Percentiles rank a stretch among this genome's conserved stretches.
These are phyloP conservation scores for Epizoanthus illoricatus DNA, from an alignment of 92 coral and sea anemone genomes.

Conservation along the genomic window DNA sequence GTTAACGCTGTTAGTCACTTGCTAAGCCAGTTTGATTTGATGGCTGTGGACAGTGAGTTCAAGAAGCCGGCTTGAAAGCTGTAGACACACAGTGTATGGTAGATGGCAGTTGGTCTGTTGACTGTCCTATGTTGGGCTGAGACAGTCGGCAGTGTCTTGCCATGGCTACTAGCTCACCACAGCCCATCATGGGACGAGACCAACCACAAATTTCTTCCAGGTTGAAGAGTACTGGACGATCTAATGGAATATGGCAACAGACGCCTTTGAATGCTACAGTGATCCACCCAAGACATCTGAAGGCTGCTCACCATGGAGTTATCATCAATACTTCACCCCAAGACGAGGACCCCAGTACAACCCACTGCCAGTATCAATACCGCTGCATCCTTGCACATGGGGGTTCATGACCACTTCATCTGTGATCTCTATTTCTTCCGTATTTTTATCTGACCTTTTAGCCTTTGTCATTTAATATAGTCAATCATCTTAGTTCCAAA, in stretches of 20 bases:
- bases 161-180: background rate
- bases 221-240: constrained; percentile 38
- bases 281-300: no score
- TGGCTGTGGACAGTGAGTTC: constrained; percentile 7
- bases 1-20: constrained; percentile 10
- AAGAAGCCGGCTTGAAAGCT: constrained; percentile 10
- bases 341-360: no score
- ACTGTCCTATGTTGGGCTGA: constrained; percentile 37
- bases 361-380: no score
- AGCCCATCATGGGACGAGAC: constrained; percentile 23
- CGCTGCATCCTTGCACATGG: no score
- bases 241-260: background rate
- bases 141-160: background rate
- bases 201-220: constrained; percentile 30
- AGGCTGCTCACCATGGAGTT: no score
- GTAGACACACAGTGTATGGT: no score
- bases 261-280: background rate
- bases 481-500: no score
- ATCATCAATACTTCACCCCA: no score
- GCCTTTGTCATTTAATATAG: no score
- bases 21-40: background rate
- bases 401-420: no score
- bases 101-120: background rate
- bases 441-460: no score
- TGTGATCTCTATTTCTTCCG: no score